Conservation (phyloP, 35 echinoderm and acorn worm species). For the Stichopus chloronotus region DNA sequence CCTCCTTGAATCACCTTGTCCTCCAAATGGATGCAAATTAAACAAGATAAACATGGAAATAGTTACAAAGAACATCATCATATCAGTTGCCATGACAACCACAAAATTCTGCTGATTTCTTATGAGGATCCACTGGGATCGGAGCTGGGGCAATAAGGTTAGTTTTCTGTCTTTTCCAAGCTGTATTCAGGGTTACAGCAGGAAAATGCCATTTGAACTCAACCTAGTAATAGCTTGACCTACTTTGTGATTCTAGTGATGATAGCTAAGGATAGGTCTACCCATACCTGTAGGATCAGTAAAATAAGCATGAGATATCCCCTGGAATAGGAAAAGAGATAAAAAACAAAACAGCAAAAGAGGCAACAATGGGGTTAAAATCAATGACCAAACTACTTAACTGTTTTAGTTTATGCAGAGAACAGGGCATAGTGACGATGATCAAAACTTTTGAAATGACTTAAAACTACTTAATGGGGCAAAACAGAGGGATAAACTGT, state of each 20-base stretch:
- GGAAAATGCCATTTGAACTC: slow-evolving; percentile 41
- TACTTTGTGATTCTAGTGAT: slow-evolving; percentile 23
- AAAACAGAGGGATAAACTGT: not conserved
- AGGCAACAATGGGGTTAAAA: slow-evolving; percentile 8
- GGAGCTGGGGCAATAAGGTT: not conserved
- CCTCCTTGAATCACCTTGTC: slow-evolving; percentile 32
- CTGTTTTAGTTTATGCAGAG: slow-evolving; percentile 20
- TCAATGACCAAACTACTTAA: slow-evolving; percentile 11
- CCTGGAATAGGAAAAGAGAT: not conserved
- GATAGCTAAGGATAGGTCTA: not conserved
- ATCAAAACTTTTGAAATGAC: slow-evolving; percentile 25
- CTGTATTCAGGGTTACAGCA: not conserved
- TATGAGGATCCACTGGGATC: not conserved
- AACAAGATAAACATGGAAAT: slow-evolving; percentile 31
- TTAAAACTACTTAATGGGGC: slow-evolving; percentile 9
- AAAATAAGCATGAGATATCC: slow-evolving; percentile 24
- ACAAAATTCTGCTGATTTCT: slow-evolving; percentile 19
- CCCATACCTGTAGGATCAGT: not conserved
- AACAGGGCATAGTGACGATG: not conserved
- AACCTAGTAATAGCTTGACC: slow-evolving; percentile 44
- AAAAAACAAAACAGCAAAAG: slow-evolving; percentile 20
- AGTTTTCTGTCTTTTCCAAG: not conserved
- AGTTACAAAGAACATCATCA: slow-evolving; percentile 24
- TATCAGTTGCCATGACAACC: not conserved
- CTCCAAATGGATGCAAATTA: slow-evolving; percentile 17